Percentiles rank a stretch among this genome's conserved stretches.
These are phyloP conservation scores for Myripristis jacobus DNA, from an alignment of 2,797 vertebrate species.

Conservation along the genomic window DNA sequence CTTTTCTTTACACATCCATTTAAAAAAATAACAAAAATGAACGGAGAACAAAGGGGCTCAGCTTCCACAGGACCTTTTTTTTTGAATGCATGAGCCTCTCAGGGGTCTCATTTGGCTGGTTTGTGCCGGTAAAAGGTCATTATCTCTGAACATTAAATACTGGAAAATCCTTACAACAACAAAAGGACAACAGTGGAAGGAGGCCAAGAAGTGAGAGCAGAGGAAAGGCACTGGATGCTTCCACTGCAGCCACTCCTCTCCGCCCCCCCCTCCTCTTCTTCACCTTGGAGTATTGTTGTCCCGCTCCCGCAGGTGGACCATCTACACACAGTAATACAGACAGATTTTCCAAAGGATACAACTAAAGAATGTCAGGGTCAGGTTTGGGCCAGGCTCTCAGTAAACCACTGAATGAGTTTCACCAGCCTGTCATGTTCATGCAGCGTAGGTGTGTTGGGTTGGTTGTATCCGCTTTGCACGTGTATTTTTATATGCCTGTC, in stretches of 20 bases:
- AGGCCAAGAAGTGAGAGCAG: conserved; percentile 70
- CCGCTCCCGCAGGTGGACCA: conserved; percentile 73
- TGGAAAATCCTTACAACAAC: conserved; percentile 73
- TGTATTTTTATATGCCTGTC: neutral
- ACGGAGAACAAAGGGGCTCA: conserved; percentile 69
- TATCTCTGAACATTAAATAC: conserved; percentile 63
- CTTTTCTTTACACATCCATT: conserved; percentile 27
- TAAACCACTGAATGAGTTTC: conserved; percentile 33
- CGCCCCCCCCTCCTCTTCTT: conserved; percentile 39
- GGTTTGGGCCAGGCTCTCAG: conserved; percentile 43
- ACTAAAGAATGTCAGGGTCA: conserved; percentile 68
- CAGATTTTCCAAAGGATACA: conserved; percentile 77
- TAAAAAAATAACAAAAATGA: conserved; percentile 44
- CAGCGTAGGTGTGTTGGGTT: neutral
- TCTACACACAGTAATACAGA: conserved; percentile 59
- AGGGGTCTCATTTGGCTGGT: conserved; percentile 73
- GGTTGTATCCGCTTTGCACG: neutral
- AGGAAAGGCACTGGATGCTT: conserved; percentile 67
- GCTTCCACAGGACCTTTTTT: conserved; percentile 67
- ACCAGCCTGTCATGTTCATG: conserved; percentile 20
- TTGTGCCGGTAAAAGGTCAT: conserved; percentile 59
- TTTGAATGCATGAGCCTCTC: conserved; percentile 62
- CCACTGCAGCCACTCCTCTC: conserved; percentile 65
- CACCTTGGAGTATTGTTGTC: conserved; percentile 77
- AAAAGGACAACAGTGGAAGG: conserved; percentile 80